Conservation (phyloP, 2,113 vertebrate species). For the Xerus inauris region DNA sequence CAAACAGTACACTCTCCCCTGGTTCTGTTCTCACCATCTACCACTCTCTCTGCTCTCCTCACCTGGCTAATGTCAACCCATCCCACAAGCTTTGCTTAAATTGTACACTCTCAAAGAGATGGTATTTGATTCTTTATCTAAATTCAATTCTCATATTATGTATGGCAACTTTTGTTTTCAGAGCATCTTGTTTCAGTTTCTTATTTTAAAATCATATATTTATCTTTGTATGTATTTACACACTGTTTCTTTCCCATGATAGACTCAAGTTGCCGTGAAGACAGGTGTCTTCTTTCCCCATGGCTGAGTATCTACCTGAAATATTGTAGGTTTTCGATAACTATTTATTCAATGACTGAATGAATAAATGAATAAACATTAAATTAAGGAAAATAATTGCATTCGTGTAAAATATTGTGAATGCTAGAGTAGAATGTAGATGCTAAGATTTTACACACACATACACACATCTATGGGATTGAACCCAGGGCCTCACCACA, state of each 20-base stretch:
- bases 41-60: not conserved
- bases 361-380: not conserved
- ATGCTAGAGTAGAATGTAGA: not conserved
- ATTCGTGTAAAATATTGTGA: not conserved
- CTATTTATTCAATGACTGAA: not conserved
- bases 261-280: not conserved
- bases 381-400: constrained; percentile 4
- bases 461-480: not conserved
- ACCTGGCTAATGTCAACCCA: not conserved
- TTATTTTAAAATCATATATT: constrained; percentile 11
- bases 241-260: not conserved
- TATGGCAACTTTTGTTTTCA: not conserved
- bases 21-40: not conserved
- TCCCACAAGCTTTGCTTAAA: not conserved
- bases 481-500: not conserved
- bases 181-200: not conserved
- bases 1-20: not conserved
- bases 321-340: not conserved
- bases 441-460: not conserved
- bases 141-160: not conserved
- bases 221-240: not conserved
- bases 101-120: not conserved
- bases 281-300: not conserved
- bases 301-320: not conserved
- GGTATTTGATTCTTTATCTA: not conserved